Base-by-base conservation (phyloP, 2,113 vertebrate species). In the Isichthys henryi region DNA sequence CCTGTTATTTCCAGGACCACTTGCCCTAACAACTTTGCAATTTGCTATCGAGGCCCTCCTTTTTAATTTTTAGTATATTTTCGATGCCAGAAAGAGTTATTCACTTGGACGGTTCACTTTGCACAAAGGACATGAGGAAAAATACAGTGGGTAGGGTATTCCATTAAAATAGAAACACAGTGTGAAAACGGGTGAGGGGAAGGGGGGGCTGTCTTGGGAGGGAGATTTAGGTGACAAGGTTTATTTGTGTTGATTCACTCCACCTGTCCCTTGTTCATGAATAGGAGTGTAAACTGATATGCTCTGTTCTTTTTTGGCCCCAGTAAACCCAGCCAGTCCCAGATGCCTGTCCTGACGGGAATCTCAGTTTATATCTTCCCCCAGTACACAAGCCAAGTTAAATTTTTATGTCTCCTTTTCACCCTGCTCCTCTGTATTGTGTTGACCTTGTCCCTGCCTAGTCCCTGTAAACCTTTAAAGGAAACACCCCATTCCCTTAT, bases 361-460 rank as follows among this genome's bases (percentile, higher is more conserved):
- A 35, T 43, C 35, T 80, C 74, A 35, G 31, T 80, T 43, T 43
- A 39, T 43, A 80, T 80, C 35, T 80, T 80, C 35, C 35, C 31
- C 35, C 11, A 80, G 74, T 80, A 13, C 74, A 80, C 62, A 70
- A 70, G 27, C 62, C 62, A 19, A 80, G 74, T 80, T 80, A 80
- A 80, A 80, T 80, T 80, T 77, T 43, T 43, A 80, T 43, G 74
- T 80, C 74, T 80, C 74, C 74, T 80, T 70, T 80, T 43, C 74
- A 19, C 70, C 13, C 13, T 80, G 74, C n/a, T 80, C 35, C 74
- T 19, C 35, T 43, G 31, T 80, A 80, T 43, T 43, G 35, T 80
- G 74, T 19, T 43, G 74, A 80, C 74, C 74, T 80, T 80, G 74
- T 80, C 74, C 17, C 31, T 39, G 35, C 15, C 74, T 80, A 43